A percentile compares a stretch with the other conserved stretches of the same genome.
These are phyloP conservation scores for Margarornis squamiger DNA, from an alignment of 2,797 vertebrate species.

Conservation along the genomic window DNA sequence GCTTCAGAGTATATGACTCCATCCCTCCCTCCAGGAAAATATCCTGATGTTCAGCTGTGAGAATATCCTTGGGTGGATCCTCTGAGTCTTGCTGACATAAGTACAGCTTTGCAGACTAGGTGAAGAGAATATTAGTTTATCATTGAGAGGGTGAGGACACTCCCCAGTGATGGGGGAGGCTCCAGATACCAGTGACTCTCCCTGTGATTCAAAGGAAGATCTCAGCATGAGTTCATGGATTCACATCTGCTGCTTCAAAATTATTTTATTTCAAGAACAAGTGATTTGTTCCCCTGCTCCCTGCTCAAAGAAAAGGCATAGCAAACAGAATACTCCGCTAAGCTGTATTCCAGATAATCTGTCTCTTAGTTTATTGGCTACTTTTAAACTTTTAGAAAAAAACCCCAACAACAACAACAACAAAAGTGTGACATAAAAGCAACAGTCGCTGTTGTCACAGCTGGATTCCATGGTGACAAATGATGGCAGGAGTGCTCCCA, in stretches of 20 bases:
- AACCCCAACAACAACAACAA: background rate
- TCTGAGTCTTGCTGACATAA: background rate
- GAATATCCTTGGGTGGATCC: constrained; percentile 18
- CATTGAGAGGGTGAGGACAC: background rate
- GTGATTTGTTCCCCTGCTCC: background rate
- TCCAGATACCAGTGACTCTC: background rate
- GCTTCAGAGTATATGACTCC: background rate
- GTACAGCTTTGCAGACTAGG: background rate
- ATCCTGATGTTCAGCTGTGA: background rate
- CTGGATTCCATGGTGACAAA: background rate
- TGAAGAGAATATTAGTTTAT: background rate
- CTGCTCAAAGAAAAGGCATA: background rate
- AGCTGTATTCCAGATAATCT: background rate
- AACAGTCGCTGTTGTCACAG: background rate
- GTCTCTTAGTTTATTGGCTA: background rate
- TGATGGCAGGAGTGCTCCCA: background rate
- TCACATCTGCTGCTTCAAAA: background rate
- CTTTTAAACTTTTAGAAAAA: background rate
- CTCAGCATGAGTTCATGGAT: background rate
- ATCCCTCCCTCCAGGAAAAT: background rate
- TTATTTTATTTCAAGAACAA: background rate
- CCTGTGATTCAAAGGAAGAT: background rate
- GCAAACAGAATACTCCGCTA: background rate
- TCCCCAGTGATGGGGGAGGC: background rate
- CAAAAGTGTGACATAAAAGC: background rate